Conservation (phyloP, 2,113 vertebrate species). For the Apteryx owenii region DNA sequence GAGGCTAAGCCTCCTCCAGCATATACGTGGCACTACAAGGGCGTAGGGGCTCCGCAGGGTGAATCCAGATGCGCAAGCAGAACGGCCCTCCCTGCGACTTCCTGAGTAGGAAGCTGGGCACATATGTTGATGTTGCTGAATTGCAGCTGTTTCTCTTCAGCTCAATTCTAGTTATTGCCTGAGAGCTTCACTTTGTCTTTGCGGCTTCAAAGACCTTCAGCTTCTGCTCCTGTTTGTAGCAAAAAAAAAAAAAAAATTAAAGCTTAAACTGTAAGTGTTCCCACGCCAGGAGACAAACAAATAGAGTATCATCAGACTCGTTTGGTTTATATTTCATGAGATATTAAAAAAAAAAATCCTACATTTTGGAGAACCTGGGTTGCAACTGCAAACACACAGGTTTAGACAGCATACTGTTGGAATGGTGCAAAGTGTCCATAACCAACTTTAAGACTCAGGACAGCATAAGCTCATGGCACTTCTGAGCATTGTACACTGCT, state of each 20-base stretch:
- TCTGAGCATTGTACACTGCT: background rate
- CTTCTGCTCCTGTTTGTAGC: background rate
- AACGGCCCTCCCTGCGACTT: background rate
- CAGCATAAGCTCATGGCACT: background rate
- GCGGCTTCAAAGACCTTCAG: conserved; percentile 25
- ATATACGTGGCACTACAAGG: accelerated
- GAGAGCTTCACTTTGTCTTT: background rate
- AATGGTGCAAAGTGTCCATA: accelerated
- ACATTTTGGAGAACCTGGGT: background rate
- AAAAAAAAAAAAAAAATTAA: background rate
- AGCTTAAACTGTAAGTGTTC: background rate
- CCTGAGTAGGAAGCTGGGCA: background rate
- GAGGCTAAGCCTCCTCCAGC: background rate
- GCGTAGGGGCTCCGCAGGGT: background rate
- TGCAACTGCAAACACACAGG: background rate
- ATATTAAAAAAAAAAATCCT: background rate
- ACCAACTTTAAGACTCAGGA: accelerated
- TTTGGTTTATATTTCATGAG: background rate
- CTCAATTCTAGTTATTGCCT: conserved; percentile 7
- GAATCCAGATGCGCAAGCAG: background rate
- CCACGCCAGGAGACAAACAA: background rate
- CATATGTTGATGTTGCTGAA: background rate
- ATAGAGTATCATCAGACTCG: background rate
- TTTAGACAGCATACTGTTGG: background rate
- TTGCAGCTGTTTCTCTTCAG: conserved; percentile 36